phyloP scores from a whole-genome alignment of 2,888 invertebrate species.

The Ecliptopera silaceata region DNA sequence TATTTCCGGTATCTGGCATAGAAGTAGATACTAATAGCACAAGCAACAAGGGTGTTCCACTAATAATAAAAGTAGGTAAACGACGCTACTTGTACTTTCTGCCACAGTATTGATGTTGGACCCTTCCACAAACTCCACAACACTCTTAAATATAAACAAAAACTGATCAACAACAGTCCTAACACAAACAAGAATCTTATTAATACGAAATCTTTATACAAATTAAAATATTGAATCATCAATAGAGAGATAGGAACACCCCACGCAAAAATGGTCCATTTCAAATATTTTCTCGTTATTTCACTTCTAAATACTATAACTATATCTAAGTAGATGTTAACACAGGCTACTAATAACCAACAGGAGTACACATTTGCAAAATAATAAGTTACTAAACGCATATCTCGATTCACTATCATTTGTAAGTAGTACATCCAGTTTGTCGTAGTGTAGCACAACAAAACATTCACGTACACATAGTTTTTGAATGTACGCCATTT shows the following conservation, averaged over 20 bases:
- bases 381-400: background rate
- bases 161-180: slow-evolving; percentile 7
- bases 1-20: background rate
- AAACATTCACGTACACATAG: slow-evolving; percentile 6
- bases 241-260: background rate
- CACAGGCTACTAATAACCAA: slow-evolving; percentile 9
- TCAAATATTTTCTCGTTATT: slow-evolving; percentile 5
- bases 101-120: background rate
- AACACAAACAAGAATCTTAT: background rate
- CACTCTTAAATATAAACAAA: slow-evolving; percentile 14
- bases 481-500: slow-evolving; percentile 13
- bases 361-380: slow-evolving; percentile 3
- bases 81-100: slow-evolving; percentile 7
- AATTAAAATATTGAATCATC: background rate
- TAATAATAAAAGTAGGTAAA: slow-evolving; percentile 8
- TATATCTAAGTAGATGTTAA: slow-evolving; percentile 8
- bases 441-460: background rate
- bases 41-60: slow-evolving; percentile 1
- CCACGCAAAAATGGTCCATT: slow-evolving; percentile 10
- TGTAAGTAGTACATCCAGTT: background rate
- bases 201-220: background rate
- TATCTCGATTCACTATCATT: background rate
- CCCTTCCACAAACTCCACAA: slow-evolving; percentile 3
- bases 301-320: slow-evolving; percentile 2
- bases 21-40: background rate